Conservation (phyloP, 2,888 invertebrate species). For the Agrochola lota region DNA sequence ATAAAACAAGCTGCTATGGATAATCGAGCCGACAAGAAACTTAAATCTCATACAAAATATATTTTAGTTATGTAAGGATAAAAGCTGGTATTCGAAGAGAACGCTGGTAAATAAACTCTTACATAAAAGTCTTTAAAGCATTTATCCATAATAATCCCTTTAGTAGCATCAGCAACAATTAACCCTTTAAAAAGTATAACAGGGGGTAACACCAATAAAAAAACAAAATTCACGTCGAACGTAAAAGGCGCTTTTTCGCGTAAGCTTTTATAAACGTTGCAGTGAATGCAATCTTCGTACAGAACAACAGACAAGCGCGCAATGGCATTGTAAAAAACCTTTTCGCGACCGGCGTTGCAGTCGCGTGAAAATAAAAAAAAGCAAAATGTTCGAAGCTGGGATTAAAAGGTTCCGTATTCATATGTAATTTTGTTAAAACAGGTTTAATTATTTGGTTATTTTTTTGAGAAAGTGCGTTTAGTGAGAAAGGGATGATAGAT, state of each 20-base stretch:
- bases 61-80: no score
- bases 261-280: constrained; percentile 76
- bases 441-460: background rate
- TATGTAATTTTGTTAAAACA: background rate
- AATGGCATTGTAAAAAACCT: constrained; percentile 72
- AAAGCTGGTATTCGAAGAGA: background rate
- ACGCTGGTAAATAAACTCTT: background rate
- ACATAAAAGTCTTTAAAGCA: constrained; percentile 2
- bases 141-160: background rate
- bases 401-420: constrained; percentile 58
- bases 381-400: constrained; percentile 33
- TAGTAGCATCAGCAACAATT: constrained; percentile 49
- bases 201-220: constrained; percentile 51
- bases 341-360: constrained; percentile 61
- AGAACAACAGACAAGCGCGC: constrained; percentile 72
- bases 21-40: background rate
- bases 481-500: background rate
- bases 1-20: background rate
- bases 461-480: background rate
- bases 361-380: constrained; percentile 65
- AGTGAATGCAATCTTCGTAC: constrained; percentile 76
- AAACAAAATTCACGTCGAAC: constrained; percentile 55
- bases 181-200: constrained; percentile 46
- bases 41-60: background rate
- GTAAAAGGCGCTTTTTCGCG: constrained; percentile 74